Percentiles rank a stretch among this genome's conserved stretches.
These are phyloP conservation scores for Galagoides demidoff DNA, from an alignment of 2,797 vertebrate genomes.

Conservation along the genomic window DNA sequence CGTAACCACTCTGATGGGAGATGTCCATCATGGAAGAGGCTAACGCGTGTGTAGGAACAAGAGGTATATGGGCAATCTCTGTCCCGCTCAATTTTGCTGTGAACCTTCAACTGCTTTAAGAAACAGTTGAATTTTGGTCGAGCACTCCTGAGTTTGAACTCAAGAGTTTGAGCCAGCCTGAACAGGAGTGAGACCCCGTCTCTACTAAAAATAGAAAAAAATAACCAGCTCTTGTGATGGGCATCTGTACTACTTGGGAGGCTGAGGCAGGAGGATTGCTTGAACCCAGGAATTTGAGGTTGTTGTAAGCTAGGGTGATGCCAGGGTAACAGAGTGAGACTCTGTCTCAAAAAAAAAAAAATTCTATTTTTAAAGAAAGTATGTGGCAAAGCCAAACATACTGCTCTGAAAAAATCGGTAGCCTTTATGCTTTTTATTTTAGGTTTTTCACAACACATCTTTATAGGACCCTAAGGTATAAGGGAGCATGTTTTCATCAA, in stretches of 20 bases:
- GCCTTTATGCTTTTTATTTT: not conserved
- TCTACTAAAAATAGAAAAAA: too few relatives aligned
- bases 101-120: not conserved
- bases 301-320: too few relatives aligned
- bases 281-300: too few relatives aligned
- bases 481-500: conserved; percentile 2
- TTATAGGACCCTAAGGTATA: not conserved
- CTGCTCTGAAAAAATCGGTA: not conserved
- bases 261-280: too few relatives aligned
- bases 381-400: not conserved
- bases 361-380: not conserved
- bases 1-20: not conserved
- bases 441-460: conserved; percentile 34
- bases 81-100: not conserved
- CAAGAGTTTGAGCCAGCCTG: not conserved
- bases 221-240: too few relatives aligned
- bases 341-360: not conserved
- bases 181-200: too few relatives aligned
- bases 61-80: not conserved
- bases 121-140: too few relatives aligned
- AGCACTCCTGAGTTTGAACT: not conserved
- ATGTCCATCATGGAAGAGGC: not conserved
- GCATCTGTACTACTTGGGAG: too few relatives aligned
- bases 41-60: not conserved
- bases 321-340: too few relatives aligned